Percentiles rank a stretch among this genome's conserved stretches.
These are phyloP conservation scores for Pongo pygmaeus DNA, from an alignment of 2,113 vertebrate genomes.

Conservation along the genomic window DNA sequence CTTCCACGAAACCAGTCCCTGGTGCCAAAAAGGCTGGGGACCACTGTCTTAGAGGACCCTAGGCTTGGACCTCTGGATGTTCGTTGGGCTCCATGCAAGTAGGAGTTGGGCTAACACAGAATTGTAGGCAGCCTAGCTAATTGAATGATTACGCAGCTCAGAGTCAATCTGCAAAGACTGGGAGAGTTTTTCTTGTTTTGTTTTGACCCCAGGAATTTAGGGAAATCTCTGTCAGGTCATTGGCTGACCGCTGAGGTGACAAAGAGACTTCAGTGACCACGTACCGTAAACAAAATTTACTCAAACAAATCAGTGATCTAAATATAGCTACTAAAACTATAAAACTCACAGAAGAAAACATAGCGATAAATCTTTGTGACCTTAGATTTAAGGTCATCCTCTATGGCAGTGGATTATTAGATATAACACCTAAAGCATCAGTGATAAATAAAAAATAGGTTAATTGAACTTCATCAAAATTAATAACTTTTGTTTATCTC, in stretches of 20 bases:
- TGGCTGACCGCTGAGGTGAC: not conserved
- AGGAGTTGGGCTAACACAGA: not conserved
- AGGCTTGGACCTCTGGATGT: not conserved
- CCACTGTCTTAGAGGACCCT: not conserved
- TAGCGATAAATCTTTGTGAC: not conserved
- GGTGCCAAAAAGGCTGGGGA: no score
- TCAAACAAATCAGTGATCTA: not conserved
- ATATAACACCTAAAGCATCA: not conserved
- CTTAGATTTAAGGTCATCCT: not conserved
- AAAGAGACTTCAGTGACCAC: not conserved
- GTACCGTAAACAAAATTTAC: not conserved
- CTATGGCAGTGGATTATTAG: not conserved
- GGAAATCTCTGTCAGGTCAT: not conserved
- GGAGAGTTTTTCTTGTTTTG: not conserved
- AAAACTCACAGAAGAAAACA: not conserved
- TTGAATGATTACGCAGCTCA: not conserved
- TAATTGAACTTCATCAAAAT: not conserved
- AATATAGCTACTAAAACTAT: not conserved
- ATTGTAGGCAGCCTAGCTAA: not conserved
- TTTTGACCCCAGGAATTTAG: not conserved
- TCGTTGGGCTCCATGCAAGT: not conserved
- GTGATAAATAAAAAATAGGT: not conserved
- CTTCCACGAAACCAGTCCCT: no score
- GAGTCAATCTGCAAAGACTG: not conserved
- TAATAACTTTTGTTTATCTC: not conserved